Base-by-base conservation (phyloP, 2,888 invertebrate species). In the Stomorhina lunata region DNA sequence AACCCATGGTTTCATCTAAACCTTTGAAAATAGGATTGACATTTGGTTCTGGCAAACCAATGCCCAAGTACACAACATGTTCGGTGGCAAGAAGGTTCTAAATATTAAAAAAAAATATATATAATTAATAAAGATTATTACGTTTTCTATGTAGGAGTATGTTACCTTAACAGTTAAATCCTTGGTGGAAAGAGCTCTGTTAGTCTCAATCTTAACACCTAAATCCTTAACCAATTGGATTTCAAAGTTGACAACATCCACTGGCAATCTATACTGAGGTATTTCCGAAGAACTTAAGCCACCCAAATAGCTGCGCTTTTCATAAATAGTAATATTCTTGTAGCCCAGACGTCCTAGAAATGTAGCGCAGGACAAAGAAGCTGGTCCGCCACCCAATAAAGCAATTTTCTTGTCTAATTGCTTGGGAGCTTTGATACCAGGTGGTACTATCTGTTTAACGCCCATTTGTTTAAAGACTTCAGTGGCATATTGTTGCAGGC, bases 401-500 rank as follows among this genome's bases (percentile, higher is more conserved):
- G 96, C 98, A 63, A 99, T 95, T 80, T 93, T 93, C 81, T 91
- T 93, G 0, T 92, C 92, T 2, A 88, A 86, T 10, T 88, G 81
- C n/a, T 84, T 83, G 22, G 93, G 88, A 0, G 92, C 91, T 84
- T 93, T 92, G 17, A 93, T 93, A 34, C 93, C 93, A 0, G 97
- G 97, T 80, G 96, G 95, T 71, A 95, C 92, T 0, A 95, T 96
- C 92, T 99, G 99, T 0, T 94, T 94, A 5, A 99, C 94, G 17
- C 95, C 95, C 99, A 99, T 99, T 90, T 95, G 94, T 92, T 97
- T 97, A 91, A 99, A 99, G 22, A 96, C 97, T 89, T 99, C 99
- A 1, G 97, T 96, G 61, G 99, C 98, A 91, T 96, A 99, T 88
- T 99, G 99, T 91, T 99, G 99, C 37, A 99, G 92, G 0, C 99